These are phyloP conservation scores for Drosophila nigromelanica DNA, from an alignment of 1,140 invertebrate genomes.

Conservation along the genomic window DNA sequence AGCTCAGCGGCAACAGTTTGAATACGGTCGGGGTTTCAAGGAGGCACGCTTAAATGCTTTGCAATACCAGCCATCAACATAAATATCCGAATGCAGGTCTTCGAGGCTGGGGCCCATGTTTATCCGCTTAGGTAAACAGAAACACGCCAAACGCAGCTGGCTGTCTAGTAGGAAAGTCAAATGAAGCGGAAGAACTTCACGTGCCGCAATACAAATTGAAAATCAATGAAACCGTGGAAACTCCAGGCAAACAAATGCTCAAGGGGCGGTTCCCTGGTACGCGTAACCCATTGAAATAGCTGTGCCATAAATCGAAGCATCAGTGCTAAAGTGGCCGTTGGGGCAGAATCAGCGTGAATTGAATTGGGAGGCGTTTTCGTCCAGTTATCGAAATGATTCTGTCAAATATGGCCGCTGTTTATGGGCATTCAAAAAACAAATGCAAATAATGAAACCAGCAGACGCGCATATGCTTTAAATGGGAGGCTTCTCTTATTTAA, in stretches of 20 bases:
- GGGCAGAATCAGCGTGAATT: constrained; percentile 34
- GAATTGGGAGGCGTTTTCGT: constrained; percentile 48
- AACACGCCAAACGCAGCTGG: constrained; percentile 3
- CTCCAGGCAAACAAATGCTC: not conserved
- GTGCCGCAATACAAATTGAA: constrained; percentile 75
- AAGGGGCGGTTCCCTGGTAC: constrained; percentile 8
- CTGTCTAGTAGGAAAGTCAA: constrained; percentile 31
- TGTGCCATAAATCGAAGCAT: constrained; percentile 54
- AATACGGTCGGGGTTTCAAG: constrained; percentile 6
- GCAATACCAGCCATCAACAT: constrained; percentile 28
- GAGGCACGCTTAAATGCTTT: constrained; percentile 32
- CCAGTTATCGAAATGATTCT: constrained; percentile 24
- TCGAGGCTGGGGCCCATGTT: constrained; percentile 36
- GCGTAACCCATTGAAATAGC: constrained; percentile 52
- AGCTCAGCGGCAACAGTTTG: constrained; percentile 17
- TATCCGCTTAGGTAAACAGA: constrained; percentile 71
- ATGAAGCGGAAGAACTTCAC: constrained; percentile 76
- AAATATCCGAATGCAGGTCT: constrained; percentile 26
- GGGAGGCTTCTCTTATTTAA: not conserved
- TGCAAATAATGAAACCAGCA: not conserved
- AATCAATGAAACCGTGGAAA: constrained; percentile 62
- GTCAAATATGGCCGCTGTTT: constrained; percentile 13
- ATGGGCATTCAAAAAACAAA: not conserved
- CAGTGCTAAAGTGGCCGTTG: constrained; percentile 35
- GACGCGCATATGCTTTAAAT: constrained; percentile 52